Percentiles rank a stretch among this genome's conserved stretches.
Evolutionary conservation across 2,113 vertebrate genomes (phyloP).

Genomic region (Taurulus bubalis): DNA sequence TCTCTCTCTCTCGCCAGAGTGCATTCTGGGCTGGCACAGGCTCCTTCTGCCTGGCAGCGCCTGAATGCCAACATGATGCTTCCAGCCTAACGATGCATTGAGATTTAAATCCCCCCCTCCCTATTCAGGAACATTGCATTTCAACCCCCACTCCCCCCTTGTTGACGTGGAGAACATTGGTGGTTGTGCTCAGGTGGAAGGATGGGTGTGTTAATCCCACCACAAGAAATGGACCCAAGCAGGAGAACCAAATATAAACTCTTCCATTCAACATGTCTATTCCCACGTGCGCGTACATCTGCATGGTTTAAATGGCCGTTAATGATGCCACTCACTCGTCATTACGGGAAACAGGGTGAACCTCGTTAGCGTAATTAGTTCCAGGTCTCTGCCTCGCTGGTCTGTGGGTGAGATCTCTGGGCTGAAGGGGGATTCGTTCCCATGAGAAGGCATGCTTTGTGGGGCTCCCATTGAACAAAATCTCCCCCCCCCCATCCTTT

Average conservation of each 20-base stretch:
- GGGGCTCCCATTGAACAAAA: constrained; percentile 68
- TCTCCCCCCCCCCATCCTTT: background rate
- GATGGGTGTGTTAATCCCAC: background rate
- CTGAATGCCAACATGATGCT: constrained; percentile 74
- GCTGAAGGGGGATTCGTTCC: constrained; percentile 74
- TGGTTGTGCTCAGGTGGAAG: constrained; percentile 4
- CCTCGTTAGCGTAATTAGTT: constrained; percentile 85
- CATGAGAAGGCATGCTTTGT: constrained; percentile 82
- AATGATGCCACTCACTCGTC: constrained; percentile 58
- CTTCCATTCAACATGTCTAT: constrained; percentile 24
- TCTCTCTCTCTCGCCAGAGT: background rate
- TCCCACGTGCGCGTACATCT: constrained; percentile 42
- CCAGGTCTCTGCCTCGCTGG: constrained; percentile 77
- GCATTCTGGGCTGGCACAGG: constrained; percentile 59
- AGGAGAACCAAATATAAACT: background rate
- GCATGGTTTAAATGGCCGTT: constrained; percentile 39
- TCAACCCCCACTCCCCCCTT: constrained; percentile 3
- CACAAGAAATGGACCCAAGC: background rate
- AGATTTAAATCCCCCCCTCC: constrained; percentile 76
- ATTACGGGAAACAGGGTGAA: constrained; percentile 69
- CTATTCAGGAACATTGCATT: constrained; percentile 61
- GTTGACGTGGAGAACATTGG: background rate
- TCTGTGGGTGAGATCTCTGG: constrained; percentile 71
- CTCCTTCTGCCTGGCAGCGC: constrained; percentile 55
- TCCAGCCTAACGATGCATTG: constrained; percentile 70